Base-by-base conservation (phyloP, 2,113 vertebrate genomes). In the Cyprinus carpio region DNA sequence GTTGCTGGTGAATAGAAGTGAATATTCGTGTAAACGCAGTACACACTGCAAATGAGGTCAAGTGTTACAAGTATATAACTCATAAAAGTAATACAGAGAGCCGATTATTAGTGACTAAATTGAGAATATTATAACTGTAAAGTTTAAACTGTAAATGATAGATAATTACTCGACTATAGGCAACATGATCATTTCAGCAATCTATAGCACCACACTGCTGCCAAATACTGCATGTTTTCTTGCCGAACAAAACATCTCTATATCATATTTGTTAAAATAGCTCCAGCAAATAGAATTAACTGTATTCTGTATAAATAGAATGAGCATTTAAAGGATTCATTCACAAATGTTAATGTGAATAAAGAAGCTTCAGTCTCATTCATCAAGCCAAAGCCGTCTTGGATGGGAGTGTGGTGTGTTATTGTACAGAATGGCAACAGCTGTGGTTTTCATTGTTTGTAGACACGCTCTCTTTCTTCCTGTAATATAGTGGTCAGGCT, bases 111-210 rank as follows among this genome's bases (percentile, higher is more conserved):
- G 31, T 11, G 29, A 34, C 5, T 54, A 54, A 51, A 87, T 54
- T 85, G 78, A 83, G 82, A 76, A 79, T 49, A 67, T 67, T 29
- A 67, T 34, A 4, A 31, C 64, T 34, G 31, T 20, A 27, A 65
- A 16, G 13, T 65, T 65, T 65, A 16, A 27, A 65, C 13, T 65
- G 82, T 72, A 88, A 79, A 88, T 29, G 1, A 85, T 64, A 82
- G 69, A 29, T 84, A 40, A 82, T 81, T 87, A 65, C 84, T 82
- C 18, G 64, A 51, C 40, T 6, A n/a, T n/a, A 83, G 54, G 72
- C 81, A 87, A 84, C 85, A 84, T 78, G 85, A 88, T 88, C n/a
- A 84, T 76, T 60, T 81, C 43, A 49, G 69, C 34, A 58, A 20
- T 6, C 58, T 81, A 67, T 43, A 46, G 43, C 10, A 46, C 43